Percentiles rank a stretch among this genome's conserved stretches.
Evolutionary conservation across 1,140 invertebrate genomes (phyloP).

Genomic region (Camponotus pennsylvanicus): DNA sequence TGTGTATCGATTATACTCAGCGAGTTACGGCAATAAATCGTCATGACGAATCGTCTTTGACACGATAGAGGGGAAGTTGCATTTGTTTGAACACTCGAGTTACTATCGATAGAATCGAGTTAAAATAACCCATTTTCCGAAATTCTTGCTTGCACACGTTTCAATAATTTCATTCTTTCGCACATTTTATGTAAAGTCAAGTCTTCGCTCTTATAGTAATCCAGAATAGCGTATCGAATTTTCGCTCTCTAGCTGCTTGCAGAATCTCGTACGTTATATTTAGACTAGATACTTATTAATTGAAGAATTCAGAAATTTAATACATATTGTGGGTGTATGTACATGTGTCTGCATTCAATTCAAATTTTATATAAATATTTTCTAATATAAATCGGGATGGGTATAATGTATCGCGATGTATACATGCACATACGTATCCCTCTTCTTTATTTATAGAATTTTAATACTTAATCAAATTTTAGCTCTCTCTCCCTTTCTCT

Average conservation of each 20-base stretch:
- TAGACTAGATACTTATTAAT: neutral
- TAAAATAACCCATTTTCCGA: neutral
- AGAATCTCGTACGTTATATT: neutral
- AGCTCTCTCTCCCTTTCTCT: neutral
- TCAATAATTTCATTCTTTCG: constrained; percentile 3
- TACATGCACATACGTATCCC: neutral
- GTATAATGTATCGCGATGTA: neutral
- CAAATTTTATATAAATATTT: neutral
- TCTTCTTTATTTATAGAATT: neutral
- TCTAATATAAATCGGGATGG: neutral
- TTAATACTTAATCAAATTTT: neutral
- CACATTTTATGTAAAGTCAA: constrained; percentile 9
- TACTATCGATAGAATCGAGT: constrained; percentile 27
- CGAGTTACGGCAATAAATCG: constrained; percentile 42
- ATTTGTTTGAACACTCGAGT: constrained; percentile 20
- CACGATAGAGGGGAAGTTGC: constrained; percentile 20
- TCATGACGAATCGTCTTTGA: constrained; percentile 32
- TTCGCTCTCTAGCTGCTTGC: neutral
- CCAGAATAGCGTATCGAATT: neutral
- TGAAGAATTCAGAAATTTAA: neutral
- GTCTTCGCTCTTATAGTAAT: neutral
- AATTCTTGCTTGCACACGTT: constrained; percentile 9
- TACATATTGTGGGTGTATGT: neutral
- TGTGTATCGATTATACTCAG: constrained; percentile 63
- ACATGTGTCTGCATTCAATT: neutral